Percentiles rank a stretch among this genome's conserved stretches.
Evolutionary conservation across 2,797 vertebrate species (phyloP).

Genomic region (Podarcis siculus): DNA sequence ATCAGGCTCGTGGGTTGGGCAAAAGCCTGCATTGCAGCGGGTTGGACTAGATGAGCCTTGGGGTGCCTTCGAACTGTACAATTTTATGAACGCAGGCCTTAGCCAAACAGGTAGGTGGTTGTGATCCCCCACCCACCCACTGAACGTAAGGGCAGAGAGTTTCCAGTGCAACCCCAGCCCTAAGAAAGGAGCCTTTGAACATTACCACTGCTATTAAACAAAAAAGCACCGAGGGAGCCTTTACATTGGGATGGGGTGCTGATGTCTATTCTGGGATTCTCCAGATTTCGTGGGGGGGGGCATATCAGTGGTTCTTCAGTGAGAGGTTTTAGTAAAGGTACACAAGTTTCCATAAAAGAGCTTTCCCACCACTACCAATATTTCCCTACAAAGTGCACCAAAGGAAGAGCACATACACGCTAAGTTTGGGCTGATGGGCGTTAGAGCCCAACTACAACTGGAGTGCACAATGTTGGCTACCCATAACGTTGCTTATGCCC

Average conservation of each 20-base stretch:
- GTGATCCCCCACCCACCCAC: background rate
- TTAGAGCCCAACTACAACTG: no score
- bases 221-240: background rate
- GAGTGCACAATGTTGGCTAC: no score
- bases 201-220: background rate
- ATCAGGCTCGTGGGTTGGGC: no score
- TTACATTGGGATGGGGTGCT: no score
- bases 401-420: no score
- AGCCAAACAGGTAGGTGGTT: background rate
- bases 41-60: no score
- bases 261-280: background rate
- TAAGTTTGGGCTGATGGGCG: no score
- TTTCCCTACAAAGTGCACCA: no score
- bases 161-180: no score
- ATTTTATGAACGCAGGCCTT: background rate
- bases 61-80: no score
- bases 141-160: background rate
- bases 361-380: background rate
- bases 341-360: background rate
- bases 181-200: background rate
- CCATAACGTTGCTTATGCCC: background rate
- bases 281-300: background rate
- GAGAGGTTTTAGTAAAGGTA: no score
- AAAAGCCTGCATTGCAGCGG: no score
- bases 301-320: background rate